A percentile compares a stretch with the other conserved stretches of the same genome.
Evolutionary conservation across 1,140 invertebrate species (phyloP).

Genomic region (Carposina sasakii): DNA sequence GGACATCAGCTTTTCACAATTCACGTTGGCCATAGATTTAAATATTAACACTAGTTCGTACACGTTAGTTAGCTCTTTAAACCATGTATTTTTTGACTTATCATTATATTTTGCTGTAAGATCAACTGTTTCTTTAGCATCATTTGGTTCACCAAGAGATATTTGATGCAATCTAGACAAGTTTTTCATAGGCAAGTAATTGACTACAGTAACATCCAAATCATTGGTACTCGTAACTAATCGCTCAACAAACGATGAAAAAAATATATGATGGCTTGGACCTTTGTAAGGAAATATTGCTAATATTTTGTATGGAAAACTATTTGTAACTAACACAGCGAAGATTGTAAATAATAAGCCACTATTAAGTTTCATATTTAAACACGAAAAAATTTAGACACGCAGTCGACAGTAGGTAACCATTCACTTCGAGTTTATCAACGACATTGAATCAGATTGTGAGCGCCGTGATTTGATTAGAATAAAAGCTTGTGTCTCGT

Average conservation of each 20-base stretch:
- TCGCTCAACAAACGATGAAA: background rate
- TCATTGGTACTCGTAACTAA: background rate
- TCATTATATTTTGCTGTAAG: no score
- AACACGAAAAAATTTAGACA: no score
- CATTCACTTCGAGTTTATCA: no score
- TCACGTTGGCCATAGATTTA: constrained; percentile 2
- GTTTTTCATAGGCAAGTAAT: background rate
- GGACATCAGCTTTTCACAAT: constrained; percentile 58
- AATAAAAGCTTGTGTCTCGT: no score
- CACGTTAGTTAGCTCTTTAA: no score
- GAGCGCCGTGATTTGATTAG: no score
- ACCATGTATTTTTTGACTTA: no score
- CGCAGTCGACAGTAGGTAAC: no score
- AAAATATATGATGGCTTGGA: background rate
- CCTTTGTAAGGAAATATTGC: background rate
- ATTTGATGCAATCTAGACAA: background rate
- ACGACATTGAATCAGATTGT: no score
- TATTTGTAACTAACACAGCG: background rate
- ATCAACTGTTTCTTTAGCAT: no score
- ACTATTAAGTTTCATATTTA: no score
- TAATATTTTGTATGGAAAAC: background rate
- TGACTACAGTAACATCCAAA: background rate
- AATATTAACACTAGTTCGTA: background rate
- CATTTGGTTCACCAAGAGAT: background rate
- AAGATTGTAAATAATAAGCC: background rate